phyloP scores from a whole-genome alignment of 2,888 invertebrate genomes.

The Heteromurus nitidus region DNA sequence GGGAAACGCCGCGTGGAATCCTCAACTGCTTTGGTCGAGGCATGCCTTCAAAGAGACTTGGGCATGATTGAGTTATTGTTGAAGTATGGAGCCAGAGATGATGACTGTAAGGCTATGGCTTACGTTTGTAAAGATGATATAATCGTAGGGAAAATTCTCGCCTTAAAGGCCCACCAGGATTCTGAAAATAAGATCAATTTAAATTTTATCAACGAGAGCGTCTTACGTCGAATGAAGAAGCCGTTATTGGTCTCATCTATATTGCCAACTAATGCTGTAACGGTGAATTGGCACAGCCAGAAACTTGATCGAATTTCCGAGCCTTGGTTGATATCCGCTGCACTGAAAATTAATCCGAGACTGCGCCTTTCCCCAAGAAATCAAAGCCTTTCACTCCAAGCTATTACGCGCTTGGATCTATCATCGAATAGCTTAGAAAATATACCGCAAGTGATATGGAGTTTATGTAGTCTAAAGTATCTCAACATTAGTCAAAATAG shows the following conservation, averaged over 20 bases:
- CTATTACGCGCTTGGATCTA: constrained; percentile 94
- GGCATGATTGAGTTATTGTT: constrained; percentile 86
- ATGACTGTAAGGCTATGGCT: constrained; percentile 88
- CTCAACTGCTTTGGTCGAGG: constrained; percentile 81
- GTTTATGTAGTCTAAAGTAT: constrained; percentile 86
- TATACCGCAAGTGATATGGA: constrained; percentile 89
- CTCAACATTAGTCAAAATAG: constrained; percentile 93
- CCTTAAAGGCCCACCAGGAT: constrained; percentile 89
- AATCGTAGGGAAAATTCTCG: constrained; percentile 87
- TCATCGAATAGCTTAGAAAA: constrained; percentile 89
- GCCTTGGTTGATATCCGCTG: constrained; percentile 90
- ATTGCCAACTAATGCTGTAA: constrained; percentile 70
- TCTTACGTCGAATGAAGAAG: constrained; percentile 69
- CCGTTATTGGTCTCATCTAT: constrained; percentile 69
- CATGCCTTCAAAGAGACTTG: constrained; percentile 81
- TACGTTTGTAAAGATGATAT: constrained; percentile 84
- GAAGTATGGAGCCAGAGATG: constrained; percentile 89
- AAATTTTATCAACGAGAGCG: constrained; percentile 64
- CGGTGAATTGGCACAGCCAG: constrained; percentile 93
- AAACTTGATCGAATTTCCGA: constrained; percentile 82
- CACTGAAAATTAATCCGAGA: constrained; percentile 88
- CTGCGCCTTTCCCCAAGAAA: constrained; percentile 83
- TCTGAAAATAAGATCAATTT: constrained; percentile 94
- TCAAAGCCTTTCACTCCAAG: constrained; percentile 85
- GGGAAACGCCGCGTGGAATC: constrained; percentile 53